Base-by-base conservation (phyloP, 2,797 vertebrate genomes). In the Chloroceryle inda region DNA sequence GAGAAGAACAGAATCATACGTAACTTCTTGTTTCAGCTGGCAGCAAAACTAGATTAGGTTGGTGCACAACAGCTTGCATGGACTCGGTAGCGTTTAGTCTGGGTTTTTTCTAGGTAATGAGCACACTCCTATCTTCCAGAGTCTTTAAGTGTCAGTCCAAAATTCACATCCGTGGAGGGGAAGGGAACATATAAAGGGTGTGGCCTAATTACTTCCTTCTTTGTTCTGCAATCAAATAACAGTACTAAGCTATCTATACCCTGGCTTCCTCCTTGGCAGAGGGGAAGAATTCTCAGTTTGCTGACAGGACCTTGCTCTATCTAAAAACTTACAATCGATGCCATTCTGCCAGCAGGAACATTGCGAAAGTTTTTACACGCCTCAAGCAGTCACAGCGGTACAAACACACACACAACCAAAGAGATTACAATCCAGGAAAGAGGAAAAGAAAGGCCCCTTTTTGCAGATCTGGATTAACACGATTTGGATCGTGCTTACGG, bases 151-250 rank as follows among this genome's bases (percentile, higher is more conserved):
- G 74, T 79, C 76, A 20, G 80, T 42, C 88, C 29, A 3, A 96
- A 86, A 94, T 78, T 88, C 91, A 86, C 76, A 81, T 81, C 89
- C 77, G 61, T 5, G 55, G 42, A 88, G 85, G 85, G 86, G 87
- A 96, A 92, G 66, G 93, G 95, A 96, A 93, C 80, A 47, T 69
- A 72, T 21, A 55, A 88, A 92, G 95, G 95, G 94, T 93, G 94
- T 80, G 95, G 94, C 59, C 92, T 88, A 90, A 96, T 96, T 37
- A 94, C 93, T 96, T 96, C 96, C 96, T 93, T 26, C 96, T 95
- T 90, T 96, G 93, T 96, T 96, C 95, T 90, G 93, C 95, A 95
- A 93, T 93, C 96, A 81, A 85, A 6, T 38, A 90, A 47, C 94
- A 93, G 92, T 44, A 73, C 59, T 15, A 20, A 93, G 93, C 92